These are phyloP conservation scores for Rhinolophus ferrumequinum DNA, from an alignment of 2,113 vertebrate species.

Conservation along the genomic window DNA sequence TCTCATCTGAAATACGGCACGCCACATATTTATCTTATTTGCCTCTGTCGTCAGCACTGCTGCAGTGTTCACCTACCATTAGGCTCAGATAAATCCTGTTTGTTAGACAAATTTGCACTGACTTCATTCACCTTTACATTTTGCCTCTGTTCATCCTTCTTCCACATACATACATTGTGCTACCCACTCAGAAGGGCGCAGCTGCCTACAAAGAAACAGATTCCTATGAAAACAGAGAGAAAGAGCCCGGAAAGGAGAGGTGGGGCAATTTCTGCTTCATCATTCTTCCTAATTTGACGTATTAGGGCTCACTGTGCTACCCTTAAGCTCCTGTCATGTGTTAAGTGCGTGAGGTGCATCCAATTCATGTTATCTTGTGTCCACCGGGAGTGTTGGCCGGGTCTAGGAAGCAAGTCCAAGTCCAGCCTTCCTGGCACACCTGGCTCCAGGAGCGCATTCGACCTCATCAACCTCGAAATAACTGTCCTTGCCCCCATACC, in stretches of 20 bases:
- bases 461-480: background rate
- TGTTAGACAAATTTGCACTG: background rate
- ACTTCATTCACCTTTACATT: background rate
- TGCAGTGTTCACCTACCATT: rapidly evolving
- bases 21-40: background rate
- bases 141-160: background rate
- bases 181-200: background rate
- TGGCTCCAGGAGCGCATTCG: rapidly evolving
- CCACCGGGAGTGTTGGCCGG: rapidly evolving
- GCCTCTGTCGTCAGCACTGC: background rate
- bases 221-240: background rate
- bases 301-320: background rate
- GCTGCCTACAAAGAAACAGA: rapidly evolving
- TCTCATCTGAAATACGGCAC: background rate
- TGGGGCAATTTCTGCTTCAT: rapidly evolving
- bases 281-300: background rate
- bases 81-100: background rate
- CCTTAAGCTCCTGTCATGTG: background rate
- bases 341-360: background rate
- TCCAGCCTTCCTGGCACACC: background rate
- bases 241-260: background rate
- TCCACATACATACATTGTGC: rapidly evolving
- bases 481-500: background rate
- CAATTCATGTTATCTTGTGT: rapidly evolving
- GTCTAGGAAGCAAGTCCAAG: background rate